phyloP scores from a whole-genome alignment of 2,113 vertebrate genomes.

The Aphyosemion australe region DNA sequence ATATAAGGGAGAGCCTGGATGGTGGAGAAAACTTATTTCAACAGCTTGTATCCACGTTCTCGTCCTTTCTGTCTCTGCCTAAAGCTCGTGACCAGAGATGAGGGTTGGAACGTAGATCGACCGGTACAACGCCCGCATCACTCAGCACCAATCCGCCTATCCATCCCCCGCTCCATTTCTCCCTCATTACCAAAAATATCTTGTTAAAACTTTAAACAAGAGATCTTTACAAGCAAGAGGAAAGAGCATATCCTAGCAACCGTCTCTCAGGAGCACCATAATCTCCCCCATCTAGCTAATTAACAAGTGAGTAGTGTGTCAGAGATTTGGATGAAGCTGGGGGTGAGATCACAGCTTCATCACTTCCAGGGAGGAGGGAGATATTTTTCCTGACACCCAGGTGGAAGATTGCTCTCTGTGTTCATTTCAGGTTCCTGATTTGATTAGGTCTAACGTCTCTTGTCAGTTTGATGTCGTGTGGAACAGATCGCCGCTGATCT shows the following conservation, averaged over 20 bases:
- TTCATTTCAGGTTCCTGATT: constrained; percentile 46
- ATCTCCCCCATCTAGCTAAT: constrained; percentile 68
- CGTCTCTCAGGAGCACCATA: constrained; percentile 45
- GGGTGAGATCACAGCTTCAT: constrained; percentile 42
- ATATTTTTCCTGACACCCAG: constrained; percentile 39
- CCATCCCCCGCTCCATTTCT: too few relatives aligned
- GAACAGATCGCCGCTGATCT: constrained; percentile 11
- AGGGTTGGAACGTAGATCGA: too few relatives aligned
- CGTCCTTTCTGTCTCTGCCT: too few relatives aligned
- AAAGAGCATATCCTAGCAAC: constrained; percentile 60
- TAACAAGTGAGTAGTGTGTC: constrained; percentile 45
- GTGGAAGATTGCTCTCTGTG: constrained; percentile 26
- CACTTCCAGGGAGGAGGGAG: constrained; percentile 15
- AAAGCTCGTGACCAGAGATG: too few relatives aligned
- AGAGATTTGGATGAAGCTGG: constrained; percentile 8
- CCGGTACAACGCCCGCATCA: too few relatives aligned
- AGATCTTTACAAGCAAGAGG: constrained; percentile 44
- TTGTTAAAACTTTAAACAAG: constrained; percentile 18
- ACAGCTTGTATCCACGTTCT: too few relatives aligned
- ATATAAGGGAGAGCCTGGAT: too few relatives aligned
- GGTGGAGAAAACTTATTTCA: too few relatives aligned
- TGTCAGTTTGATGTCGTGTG: constrained; percentile 41
- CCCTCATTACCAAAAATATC: background rate
- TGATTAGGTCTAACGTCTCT: constrained; percentile 46
- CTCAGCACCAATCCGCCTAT: too few relatives aligned